Percentiles rank a stretch among this genome's conserved stretches.
These are phyloP conservation scores for Zapornia atra DNA, from an alignment of 2,113 vertebrate genomes.

Conservation along the genomic window DNA sequence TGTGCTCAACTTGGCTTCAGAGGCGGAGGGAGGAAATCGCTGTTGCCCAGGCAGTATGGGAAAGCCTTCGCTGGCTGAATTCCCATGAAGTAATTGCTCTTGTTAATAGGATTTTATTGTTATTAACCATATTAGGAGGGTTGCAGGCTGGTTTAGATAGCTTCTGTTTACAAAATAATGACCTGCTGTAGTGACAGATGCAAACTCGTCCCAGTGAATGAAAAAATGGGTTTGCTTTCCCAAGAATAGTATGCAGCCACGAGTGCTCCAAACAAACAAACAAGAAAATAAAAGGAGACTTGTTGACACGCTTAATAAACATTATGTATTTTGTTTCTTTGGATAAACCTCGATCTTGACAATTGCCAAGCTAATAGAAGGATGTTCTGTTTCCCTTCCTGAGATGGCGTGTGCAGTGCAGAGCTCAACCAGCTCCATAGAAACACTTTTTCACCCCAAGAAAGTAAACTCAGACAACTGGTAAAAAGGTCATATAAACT, in stretches of 20 bases:
- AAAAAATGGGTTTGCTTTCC: not conserved
- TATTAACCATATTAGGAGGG: not conserved
- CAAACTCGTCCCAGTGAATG: not conserved
- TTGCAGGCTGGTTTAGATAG: not conserved
- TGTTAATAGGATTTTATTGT: constrained; percentile 14
- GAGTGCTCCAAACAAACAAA: not conserved
- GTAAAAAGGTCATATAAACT: constrained; percentile 33
- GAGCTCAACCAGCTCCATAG: not conserved
- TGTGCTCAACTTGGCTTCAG: not conserved
- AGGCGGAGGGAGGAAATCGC: not conserved
- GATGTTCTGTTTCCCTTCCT: not conserved
- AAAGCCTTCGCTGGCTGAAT: not conserved
- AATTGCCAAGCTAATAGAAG: not conserved
- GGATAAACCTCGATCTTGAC: not conserved
- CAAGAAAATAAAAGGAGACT: not conserved
- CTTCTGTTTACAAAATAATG: not conserved
- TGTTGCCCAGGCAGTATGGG: not conserved
- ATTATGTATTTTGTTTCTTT: not conserved
- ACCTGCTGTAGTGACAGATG: not conserved
- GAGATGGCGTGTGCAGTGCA: not conserved
- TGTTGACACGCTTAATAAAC: not conserved
- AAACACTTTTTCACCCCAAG: not conserved
- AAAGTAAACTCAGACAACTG: not conserved
- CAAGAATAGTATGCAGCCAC: not conserved
- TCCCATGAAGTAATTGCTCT: not conserved